Evolutionary conservation across 1,140 invertebrate genomes (phyloP), one percentile per base, ranked within the genome.

Genomic region (Tenebrio molitor): DNA sequence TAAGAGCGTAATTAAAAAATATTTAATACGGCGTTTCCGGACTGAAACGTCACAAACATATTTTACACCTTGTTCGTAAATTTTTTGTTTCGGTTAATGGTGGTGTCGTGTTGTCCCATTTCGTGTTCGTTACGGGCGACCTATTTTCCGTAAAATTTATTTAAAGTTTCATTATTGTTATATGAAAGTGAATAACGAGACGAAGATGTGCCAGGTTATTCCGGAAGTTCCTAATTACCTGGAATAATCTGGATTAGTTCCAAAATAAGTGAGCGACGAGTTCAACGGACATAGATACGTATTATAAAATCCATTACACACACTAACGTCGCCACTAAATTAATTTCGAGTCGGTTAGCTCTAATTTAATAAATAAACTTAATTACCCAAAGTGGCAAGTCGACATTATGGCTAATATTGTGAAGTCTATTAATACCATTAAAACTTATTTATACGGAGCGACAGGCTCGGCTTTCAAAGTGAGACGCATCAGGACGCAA

Each of bases 171-270:
- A 33, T 58, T 29, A 58, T 58, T 16, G 50, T 34, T 58, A 23
- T 23, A 58, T 15, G 50, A 17, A 50, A 50, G 16, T 19, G 21
- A 50, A 29, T 58, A 58, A 58, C 50, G 50, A 58, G 46, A 25
- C 10, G 50, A 58, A 58, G 23, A 4, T 17, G 50, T 58, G 50
- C 50, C 50, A 58, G 50, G 1, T 58, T 58, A 39, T 23, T 58
- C 50, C 50, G 50, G 50, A 58, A 58, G 50, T 58, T 58, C 15
- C 50, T 58, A 58, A 58, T 58, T 58, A 58, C 50, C 50, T 58
- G 50, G 50, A 58, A 58, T 58, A 58, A 58, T 58, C 50, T 58
- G 50, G 50, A 58, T 29, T 58, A 5, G 50, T 58, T 58, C 50
- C 50, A 58, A 58, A 58, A 58, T 29, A 29, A 58, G 50, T 29